Evolutionary conservation across 2,888 invertebrate genomes (phyloP), one percentile per base, ranked within the genome.

Genomic region (Eumerus sabulonum): DNA sequence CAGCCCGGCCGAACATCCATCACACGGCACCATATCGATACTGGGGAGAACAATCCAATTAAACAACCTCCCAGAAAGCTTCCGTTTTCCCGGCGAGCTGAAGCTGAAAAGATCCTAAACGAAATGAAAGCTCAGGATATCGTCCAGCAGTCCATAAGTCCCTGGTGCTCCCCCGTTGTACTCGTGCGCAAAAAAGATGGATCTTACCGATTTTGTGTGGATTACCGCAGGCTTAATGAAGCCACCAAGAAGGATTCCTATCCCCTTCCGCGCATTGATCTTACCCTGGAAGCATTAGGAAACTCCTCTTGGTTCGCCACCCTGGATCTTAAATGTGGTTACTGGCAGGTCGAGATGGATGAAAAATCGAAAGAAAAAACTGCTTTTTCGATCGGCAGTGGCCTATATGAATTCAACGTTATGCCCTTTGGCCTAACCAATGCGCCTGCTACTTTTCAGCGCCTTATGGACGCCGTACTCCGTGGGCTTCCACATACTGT

Each of bases 291-390:
- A 3, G 60, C 66, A 9, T 38, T 68, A 13, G 57, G 38, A 9
- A 53, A 70, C 4, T 47, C 71, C 1, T 38, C 18, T 14, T 76
- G 71, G 71, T 81, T 74, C 40, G 56, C 67, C 0, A 71, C 71
- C 1, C 47, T 67, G 47, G 67, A 72, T 16, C 27, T 57, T 19
- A 40, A 62, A 11, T n/a, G n/a, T n/a, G n/a, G n/a, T n/a, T n/a
- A n/a, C n/a, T n/a, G n/a, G n/a, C n/a, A n/a, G n/a, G n/a, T n/a
- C n/a, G n/a, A n/a, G n/a, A n/a, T n/a, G n/a, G n/a, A n/a, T n/a
- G n/a, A n/a, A n/a, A n/a, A n/a, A n/a, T n/a, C n/a, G n/a, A n/a
- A n/a, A n/a, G n/a, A n/a, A n/a, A n/a, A n/a, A n/a, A n/a, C n/a
- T 57, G 48, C 18, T 9, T 56, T 56, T n/a, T 56, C 44, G 11